These are phyloP conservation scores for Porites australiensis DNA, from an alignment of 64 coral and sea anemone genomes.

Conservation along the genomic window DNA sequence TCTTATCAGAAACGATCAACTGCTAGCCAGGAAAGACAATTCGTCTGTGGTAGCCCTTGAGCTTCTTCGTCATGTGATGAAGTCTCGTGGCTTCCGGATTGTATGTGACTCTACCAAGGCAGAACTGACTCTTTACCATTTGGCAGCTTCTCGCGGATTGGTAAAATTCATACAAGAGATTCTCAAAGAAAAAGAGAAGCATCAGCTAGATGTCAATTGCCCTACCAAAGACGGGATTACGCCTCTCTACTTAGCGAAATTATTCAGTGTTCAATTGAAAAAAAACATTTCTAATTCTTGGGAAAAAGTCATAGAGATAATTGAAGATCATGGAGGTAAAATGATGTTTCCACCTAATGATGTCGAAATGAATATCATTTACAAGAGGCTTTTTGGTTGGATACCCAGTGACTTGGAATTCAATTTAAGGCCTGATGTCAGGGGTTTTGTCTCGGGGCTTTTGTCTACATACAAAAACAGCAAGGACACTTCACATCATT, in stretches of 20 bases:
- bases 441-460: neutral
- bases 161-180: neutral
- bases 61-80: neutral
- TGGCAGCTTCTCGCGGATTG: slow-evolving; percentile 12
- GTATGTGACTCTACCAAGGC: neutral
- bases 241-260: too few relatives aligned
- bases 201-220: too few relatives aligned
- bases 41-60: neutral
- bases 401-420: neutral
- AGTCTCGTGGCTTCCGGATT: neutral
- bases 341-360: neutral
- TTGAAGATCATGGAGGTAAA: neutral
- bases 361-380: neutral
- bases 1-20: neutral
- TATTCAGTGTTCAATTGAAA: too few relatives aligned
- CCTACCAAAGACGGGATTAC: too few relatives aligned
- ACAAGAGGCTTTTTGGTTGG: neutral
- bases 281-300: too few relatives aligned
- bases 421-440: neutral
- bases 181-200: neutral
- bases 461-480: too few relatives aligned
- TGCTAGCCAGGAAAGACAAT: too few relatives aligned
- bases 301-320: neutral
- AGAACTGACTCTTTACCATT: neutral
- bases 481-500: too few relatives aligned